Conservation (phyloP, 2,797 vertebrate genomes). For the Macropus fuliginosus region DNA sequence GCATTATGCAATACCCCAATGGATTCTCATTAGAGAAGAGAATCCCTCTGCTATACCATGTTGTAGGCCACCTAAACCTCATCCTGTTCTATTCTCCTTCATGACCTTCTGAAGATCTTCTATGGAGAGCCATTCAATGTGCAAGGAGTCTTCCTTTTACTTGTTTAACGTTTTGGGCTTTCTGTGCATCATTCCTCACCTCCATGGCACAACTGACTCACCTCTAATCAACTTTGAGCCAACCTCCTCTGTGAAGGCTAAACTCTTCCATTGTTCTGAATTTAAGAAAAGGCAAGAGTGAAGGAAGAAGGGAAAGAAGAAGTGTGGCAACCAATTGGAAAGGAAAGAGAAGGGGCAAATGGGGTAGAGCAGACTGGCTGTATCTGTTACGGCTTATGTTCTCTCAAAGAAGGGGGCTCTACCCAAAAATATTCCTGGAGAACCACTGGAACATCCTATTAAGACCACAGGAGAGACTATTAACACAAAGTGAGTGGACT, state of each 20-base stretch:
- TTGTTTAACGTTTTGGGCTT: neutral
- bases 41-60: neutral
- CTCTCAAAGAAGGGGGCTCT: neutral
- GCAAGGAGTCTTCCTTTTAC: neutral
- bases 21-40: neutral
- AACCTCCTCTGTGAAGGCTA: neutral
- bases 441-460: neutral
- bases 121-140: neutral
- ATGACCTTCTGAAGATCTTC: neutral
- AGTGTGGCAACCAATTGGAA: neutral
- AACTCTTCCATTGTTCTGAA: neutral
- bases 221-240: neutral
- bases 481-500: neutral
- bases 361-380: neutral
- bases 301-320: neutral
- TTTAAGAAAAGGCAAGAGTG: neutral
- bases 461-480: neutral
- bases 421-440: neutral
- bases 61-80: neutral
- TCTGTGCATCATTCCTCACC: neutral
- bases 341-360: neutral
- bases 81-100: neutral
- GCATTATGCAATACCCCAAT: neutral
- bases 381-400: neutral
- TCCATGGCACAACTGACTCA: neutral